A percentile compares a stretch with the other conserved stretches of the same genome.
phyloP scores from a whole-genome alignment of 2,113 vertebrate genomes.

The Alethe castanea region DNA sequence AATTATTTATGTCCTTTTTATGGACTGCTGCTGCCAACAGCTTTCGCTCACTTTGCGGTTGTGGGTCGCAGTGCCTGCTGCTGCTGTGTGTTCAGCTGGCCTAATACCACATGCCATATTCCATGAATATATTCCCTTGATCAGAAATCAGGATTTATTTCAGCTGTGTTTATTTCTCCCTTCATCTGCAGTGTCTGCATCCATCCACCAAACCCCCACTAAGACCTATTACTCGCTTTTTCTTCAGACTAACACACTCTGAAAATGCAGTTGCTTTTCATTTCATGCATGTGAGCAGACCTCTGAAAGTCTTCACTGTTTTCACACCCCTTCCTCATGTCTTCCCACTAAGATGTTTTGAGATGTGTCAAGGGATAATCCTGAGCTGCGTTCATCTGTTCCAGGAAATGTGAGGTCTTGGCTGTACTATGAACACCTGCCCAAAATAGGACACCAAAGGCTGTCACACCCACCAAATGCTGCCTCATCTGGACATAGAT shows the following conservation, averaged over 20 bases:
- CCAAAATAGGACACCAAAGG: background rate
- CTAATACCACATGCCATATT: background rate
- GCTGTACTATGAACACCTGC: background rate
- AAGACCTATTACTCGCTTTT: background rate
- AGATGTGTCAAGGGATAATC: background rate
- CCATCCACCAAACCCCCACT: background rate
- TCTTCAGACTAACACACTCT: background rate
- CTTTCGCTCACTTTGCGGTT: background rate
- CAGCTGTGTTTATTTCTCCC: background rate
- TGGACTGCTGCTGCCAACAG: background rate
- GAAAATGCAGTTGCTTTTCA: background rate
- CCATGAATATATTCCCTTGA: background rate
- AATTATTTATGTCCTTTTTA: slow-evolving; percentile 22
- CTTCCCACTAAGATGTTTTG: background rate
- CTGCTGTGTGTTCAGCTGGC: slow-evolving; percentile 46
- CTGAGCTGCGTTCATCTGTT: background rate
- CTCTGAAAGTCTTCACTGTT: background rate
- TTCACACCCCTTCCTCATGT: background rate
- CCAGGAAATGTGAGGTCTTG: background rate
- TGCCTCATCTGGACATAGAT: background rate
- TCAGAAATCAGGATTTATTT: background rate
- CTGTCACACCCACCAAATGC: background rate
- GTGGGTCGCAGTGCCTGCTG: background rate
- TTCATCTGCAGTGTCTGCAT: background rate
- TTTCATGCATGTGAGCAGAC: background rate